Evolutionary conservation across 2,113 vertebrate genomes (phyloP).

Genomic region (Hymenochirus boettgeri): DNA sequence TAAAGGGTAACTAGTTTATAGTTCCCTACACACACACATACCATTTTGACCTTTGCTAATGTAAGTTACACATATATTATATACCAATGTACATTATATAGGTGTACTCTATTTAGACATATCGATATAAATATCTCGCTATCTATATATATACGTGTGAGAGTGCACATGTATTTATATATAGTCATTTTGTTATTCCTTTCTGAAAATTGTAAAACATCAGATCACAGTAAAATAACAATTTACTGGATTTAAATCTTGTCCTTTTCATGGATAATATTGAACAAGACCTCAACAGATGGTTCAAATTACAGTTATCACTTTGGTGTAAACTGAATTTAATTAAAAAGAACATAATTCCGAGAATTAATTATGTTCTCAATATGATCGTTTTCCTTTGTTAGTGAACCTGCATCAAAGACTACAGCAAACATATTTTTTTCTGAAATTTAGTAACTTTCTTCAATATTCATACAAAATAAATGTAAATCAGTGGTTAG

Average conservation of each 20-base stretch:
- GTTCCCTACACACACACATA: too few relatives aligned
- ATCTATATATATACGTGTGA: too few relatives aligned
- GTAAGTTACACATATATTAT: too few relatives aligned
- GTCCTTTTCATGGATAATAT: constrained; percentile 34
- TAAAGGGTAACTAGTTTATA: too few relatives aligned
- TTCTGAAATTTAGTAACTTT: not conserved
- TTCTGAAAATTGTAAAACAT: not conserved
- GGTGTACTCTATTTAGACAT: too few relatives aligned
- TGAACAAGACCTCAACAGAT: constrained; percentile 40
- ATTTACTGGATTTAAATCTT: constrained; percentile 17
- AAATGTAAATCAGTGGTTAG: not conserved
- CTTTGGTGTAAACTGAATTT: constrained; percentile 43
- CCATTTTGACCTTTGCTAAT: too few relatives aligned
- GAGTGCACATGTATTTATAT: too few relatives aligned
- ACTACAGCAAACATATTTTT: not conserved
- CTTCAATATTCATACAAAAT: not conserved
- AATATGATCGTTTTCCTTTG: constrained; percentile 27
- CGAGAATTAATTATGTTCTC: constrained; percentile 41
- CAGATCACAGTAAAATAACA: not conserved
- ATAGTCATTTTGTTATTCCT: too few relatives aligned
- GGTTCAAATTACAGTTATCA: constrained; percentile 38
- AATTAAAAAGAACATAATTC: constrained; percentile 42
- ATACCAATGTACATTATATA: too few relatives aligned
- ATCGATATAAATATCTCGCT: too few relatives aligned
- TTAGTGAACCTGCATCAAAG: constrained; percentile 6